Conservation (phyloP, 2,797 vertebrate genomes). For the Rhynchonycteris naso region DNA sequence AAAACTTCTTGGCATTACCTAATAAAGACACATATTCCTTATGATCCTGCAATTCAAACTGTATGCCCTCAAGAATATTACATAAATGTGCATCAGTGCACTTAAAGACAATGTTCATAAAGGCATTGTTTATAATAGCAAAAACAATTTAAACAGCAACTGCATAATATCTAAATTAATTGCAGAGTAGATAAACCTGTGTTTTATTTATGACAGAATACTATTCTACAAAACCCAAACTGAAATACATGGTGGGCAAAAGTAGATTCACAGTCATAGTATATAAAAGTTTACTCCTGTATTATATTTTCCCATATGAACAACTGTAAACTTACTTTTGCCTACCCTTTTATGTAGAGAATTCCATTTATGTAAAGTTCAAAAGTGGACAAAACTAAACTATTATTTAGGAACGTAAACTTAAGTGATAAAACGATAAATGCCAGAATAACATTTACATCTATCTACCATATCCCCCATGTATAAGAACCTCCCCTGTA, state of each 20-base stretch:
- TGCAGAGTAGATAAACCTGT: neutral
- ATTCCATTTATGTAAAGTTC: slow-evolving; percentile 22
- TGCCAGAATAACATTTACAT: neutral
- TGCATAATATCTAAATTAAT: slow-evolving; percentile 31
- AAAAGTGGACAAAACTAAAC: slow-evolving; percentile 16
- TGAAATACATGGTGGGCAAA: neutral
- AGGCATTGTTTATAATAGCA: neutral
- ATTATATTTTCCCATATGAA: neutral
- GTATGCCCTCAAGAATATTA: neutral
- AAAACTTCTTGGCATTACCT: slow-evolving; percentile 11
- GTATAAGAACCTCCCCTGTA: too few species aligned
- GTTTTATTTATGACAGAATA: slow-evolving; percentile 13
- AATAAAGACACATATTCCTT: neutral
- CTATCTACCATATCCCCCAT: neutral
- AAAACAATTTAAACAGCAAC: slow-evolving; percentile 27
- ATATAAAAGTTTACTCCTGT: neutral
- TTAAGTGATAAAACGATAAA: neutral
- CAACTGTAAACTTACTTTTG: neutral
- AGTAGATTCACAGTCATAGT: neutral
- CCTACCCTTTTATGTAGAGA: neutral
- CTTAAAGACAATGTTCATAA: slow-evolving; percentile 45
- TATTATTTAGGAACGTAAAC: slow-evolving; percentile 3
- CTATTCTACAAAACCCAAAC: slow-evolving; percentile 6
- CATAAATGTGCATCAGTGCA: neutral
- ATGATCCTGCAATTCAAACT: slow-evolving; percentile 20